A percentile compares a stretch with the other conserved stretches of the same genome.
Evolutionary conservation across 2,888 invertebrate species (phyloP).

Genomic region (Eumacrocentrus americanus): DNA sequence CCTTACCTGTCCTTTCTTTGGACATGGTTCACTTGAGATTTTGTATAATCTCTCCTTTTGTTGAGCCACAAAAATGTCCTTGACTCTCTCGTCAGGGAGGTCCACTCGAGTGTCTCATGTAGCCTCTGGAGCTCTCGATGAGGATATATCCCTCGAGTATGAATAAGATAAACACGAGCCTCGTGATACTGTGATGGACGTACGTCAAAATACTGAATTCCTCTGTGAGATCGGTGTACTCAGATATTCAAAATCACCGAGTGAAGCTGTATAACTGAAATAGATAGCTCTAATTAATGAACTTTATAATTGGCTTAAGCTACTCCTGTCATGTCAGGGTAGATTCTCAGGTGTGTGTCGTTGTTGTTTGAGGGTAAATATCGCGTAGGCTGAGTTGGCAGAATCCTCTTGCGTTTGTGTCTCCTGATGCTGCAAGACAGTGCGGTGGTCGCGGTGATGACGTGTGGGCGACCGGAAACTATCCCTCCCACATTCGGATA

Average conservation of each 20-base stretch:
- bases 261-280: too few relatives aligned
- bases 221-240: neutral
- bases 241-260: neutral
- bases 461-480: conserved; percentile 61
- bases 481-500: conserved; percentile 65
- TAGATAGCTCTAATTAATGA: neutral
- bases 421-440: conserved; percentile 26
- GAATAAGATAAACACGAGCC: conserved; percentile 20
- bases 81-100: conserved; percentile 25
- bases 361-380: neutral
- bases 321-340: neutral
- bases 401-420: conserved; percentile 10
- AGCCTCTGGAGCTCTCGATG: conserved; percentile 7
- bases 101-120: conserved; percentile 26
- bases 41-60: conserved; percentile 7
- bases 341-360: conserved; percentile 8
- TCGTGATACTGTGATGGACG: conserved; percentile 14
- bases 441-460: conserved; percentile 46
- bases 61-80: conserved; percentile 26
- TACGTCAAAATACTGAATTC: conserved; percentile 11
- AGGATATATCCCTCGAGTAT: conserved; percentile 17
- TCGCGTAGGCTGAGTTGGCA: conserved; percentile 7
- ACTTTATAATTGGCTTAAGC: neutral
- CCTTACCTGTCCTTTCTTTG: neutral
- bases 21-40: conserved; percentile 17